Percentiles rank a stretch among this genome's conserved stretches.
Conservation (phyloP, 2,113 vertebrate genomes). For the Labrus mixtus region DNA sequence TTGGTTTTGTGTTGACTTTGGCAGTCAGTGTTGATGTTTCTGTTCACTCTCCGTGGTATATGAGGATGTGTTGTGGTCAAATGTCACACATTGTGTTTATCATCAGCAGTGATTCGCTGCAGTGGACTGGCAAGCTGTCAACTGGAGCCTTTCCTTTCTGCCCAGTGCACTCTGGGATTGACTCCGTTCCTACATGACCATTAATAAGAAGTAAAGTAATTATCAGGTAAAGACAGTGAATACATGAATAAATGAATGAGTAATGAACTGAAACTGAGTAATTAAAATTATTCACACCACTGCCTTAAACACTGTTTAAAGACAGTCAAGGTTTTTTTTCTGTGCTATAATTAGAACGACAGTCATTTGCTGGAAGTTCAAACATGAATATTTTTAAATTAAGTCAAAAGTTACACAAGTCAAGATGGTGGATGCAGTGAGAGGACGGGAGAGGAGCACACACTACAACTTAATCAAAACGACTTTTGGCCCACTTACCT, state of each 20-base stretch:
- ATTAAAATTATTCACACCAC: slow-evolving; percentile 67
- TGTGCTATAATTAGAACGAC: slow-evolving; percentile 38
- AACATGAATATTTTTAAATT: slow-evolving; percentile 21
- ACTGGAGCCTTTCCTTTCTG: slow-evolving; percentile 3
- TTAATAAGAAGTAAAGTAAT: slow-evolving; percentile 69
- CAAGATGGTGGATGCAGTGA: slow-evolving; percentile 1
- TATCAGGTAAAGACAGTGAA: slow-evolving; percentile 61
- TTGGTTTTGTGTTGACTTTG: no score
- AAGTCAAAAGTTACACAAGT: not conserved
- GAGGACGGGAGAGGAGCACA: not conserved
- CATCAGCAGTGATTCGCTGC: slow-evolving; percentile 21
- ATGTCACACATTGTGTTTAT: slow-evolving; percentile 25
- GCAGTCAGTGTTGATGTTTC: not conserved
- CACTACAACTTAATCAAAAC: no score
- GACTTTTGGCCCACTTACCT: no score
- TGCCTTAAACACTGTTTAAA: slow-evolving; percentile 51
- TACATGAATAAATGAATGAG: slow-evolving; percentile 73
- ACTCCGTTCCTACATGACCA: slow-evolving; percentile 57
- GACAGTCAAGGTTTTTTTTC: slow-evolving; percentile 3
- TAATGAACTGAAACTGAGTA: slow-evolving; percentile 65
- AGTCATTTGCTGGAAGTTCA: slow-evolving; percentile 39
- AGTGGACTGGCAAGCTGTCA: slow-evolving; percentile 22
- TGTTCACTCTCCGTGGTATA: not conserved
- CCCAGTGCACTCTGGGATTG: slow-evolving; percentile 24
- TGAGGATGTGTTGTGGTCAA: not conserved